Percentiles rank a stretch among this genome's conserved stretches.
phyloP scores from a whole-genome alignment of 2,797 vertebrate species.

The Eurystomus glaucurus region DNA sequence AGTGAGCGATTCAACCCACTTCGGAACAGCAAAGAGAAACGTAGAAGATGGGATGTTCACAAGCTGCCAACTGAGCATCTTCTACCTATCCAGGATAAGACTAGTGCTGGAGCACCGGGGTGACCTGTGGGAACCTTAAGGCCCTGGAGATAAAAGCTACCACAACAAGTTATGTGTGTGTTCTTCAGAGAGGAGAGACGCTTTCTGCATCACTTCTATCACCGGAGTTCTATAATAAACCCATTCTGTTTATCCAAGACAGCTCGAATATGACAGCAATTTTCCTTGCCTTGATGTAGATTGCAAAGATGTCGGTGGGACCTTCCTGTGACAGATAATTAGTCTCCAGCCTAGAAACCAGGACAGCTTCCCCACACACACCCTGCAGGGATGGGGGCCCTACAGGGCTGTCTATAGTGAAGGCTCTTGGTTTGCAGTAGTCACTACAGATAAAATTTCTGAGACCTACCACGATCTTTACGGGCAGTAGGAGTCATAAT shows the following conservation, averaged over 20 bases:
- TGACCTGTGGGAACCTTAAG: neutral
- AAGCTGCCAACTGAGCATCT: neutral
- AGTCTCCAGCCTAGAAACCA: neutral
- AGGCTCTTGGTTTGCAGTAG: neutral
- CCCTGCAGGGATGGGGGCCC: neutral
- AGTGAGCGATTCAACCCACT: accelerated
- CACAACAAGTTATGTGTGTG: neutral
- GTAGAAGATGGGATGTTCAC: neutral
- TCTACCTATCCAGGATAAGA: neutral
- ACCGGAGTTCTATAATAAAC: neutral
- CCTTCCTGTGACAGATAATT: neutral
- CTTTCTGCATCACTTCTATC: neutral
- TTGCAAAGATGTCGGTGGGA: neutral
- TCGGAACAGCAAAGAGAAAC: neutral
- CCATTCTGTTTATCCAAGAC: neutral
- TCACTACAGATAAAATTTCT: neutral
- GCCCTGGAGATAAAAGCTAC: neutral
- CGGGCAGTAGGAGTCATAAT: accelerated
- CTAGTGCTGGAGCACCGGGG: neutral
- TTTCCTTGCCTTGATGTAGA: neutral
- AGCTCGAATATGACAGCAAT: neutral
- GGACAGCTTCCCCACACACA: neutral
- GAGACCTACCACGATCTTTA: neutral
- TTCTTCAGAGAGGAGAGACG: neutral
- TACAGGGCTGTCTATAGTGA: neutral